Base-by-base conservation (phyloP, 1,140 invertebrate species). In the Scaptomyza hsui region DNA sequence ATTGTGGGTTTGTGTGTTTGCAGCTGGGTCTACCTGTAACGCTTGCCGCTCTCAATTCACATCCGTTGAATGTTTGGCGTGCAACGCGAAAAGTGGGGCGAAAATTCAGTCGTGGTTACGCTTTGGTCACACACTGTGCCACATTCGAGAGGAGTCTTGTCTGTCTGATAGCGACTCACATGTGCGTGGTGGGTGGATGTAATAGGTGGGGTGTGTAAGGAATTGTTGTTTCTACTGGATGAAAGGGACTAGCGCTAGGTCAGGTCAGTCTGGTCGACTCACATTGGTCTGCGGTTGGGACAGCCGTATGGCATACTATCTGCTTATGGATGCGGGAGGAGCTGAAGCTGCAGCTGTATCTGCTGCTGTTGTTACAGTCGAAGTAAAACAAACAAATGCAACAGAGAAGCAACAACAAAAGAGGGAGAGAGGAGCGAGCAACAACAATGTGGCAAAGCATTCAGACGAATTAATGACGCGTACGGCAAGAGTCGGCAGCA, bases 91-190 rank as follows among this genome's bases (percentile, higher is more conserved):
- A 10, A 2, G 26, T 1, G 26, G 32, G 9, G 24, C 19, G 26
- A 2, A 35, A 12, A 26, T 13, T 1, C 19, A 18, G 19, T 53
- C 41, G 75, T 48, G 80, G 80, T 76, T 79, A 73, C 57, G 47
- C 80, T 61, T 75, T 79, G 79, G 79, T 72, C 79, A 75, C 80
- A 74, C 76, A 80, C 79, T 85, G 80, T 68, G 72, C 60, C 81
- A 69, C 51, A 63, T 78, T 69, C 63, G 53, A 35, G 4, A 24
- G 52, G 16, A 37, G 26, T 16, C 19, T 6, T 13, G 15, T 24
- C 48, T 13, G 15, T 24, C 48, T 37, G 32, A 18, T 35, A 32
- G 48, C 24, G 21, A 37, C 5, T 29, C 24, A 26, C 2, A 26
- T 19, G 10, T 26, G 45, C 26, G 21, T 15, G 45, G 48, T 37